These are phyloP conservation scores for Andrena trimmerana DNA, from an alignment of 2,888 invertebrate species.

Conservation along the genomic window DNA sequence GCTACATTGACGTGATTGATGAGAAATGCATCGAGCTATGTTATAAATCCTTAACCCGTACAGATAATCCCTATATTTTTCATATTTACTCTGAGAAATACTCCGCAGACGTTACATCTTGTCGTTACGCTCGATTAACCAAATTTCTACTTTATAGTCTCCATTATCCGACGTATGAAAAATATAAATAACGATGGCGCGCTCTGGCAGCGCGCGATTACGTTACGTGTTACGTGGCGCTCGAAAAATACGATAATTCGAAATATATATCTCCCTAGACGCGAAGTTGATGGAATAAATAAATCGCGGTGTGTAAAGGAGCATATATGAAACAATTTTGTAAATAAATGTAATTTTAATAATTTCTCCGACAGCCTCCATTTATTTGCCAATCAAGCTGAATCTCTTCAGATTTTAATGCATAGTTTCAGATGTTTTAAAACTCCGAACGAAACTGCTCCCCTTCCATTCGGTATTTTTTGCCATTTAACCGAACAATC, in stretches of 20 bases:
- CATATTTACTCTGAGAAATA: not conserved
- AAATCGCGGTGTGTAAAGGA: not conserved
- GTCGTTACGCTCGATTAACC: not conserved
- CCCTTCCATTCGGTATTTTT: too few species aligned
- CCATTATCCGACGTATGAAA: not conserved
- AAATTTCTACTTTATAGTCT: not conserved
- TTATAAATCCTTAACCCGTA: constrained; percentile 2
- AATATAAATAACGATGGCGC: constrained; percentile 5
- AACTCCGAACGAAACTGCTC: too few species aligned
- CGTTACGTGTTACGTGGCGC: not conserved
- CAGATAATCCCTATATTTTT: not conserved
- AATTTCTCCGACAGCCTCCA: not conserved
- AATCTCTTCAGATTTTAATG: not conserved
- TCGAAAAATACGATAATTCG: not conserved
- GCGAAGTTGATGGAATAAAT: not conserved
- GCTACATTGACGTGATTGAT: not conserved
- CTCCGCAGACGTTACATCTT: not conserved
- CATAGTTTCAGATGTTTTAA: too few species aligned
- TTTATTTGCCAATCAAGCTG: not conserved
- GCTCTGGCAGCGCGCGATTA: not conserved
- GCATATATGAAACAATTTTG: constrained; percentile 11
- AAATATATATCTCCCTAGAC: not conserved
- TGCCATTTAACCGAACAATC: not conserved
- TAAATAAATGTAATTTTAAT: constrained; percentile 25
- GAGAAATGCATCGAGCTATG: not conserved